Percentiles rank a stretch among this genome's conserved stretches.
phyloP scores from a whole-genome alignment of 35 echinoderm and acorn worm species.

The Acanthaster planci region DNA sequence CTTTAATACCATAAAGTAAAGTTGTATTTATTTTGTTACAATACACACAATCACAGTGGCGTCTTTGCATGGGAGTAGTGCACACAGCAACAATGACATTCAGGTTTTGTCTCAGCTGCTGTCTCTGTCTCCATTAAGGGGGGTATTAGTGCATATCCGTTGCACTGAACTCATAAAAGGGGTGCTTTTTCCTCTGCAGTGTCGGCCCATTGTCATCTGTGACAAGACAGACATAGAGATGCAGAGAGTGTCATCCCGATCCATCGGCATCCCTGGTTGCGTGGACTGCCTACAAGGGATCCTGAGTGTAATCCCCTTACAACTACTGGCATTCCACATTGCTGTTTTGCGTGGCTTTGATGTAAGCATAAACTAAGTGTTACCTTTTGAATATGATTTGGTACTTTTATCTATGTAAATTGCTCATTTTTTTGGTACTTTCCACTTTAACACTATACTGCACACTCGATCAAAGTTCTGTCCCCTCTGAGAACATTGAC shows the following conservation, averaged over 20 bases:
- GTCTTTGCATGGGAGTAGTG: too few species aligned
- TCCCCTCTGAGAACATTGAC: too few species aligned
- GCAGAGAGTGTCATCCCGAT: constrained; percentile 52
- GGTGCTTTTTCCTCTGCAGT: constrained; percentile 41
- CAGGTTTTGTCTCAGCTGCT: too few species aligned
- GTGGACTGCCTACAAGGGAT: constrained; percentile 91
- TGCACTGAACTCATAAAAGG: too few species aligned
- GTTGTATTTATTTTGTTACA: too few species aligned
- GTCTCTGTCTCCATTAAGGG: too few species aligned
- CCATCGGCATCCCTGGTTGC: constrained; percentile 69
- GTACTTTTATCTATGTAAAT: too few species aligned
- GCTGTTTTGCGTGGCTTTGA: constrained; percentile 92
- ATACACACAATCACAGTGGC: too few species aligned
- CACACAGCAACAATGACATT: too few species aligned
- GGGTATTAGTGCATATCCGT: too few species aligned
- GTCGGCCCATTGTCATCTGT: constrained; percentile 93
- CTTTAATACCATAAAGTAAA: too few species aligned
- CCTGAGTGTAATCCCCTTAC: constrained; percentile 89
- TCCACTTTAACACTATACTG: not conserved
- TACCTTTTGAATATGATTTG: not conserved
- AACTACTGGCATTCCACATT: constrained; percentile 94
- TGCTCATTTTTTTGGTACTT: not conserved
- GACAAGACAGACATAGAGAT: constrained; percentile 72
- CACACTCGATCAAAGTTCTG: not conserved
- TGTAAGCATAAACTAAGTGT: constrained; percentile 61